Conservation (phyloP, 2,888 invertebrate genomes). For the Plagiodera versicolora region DNA sequence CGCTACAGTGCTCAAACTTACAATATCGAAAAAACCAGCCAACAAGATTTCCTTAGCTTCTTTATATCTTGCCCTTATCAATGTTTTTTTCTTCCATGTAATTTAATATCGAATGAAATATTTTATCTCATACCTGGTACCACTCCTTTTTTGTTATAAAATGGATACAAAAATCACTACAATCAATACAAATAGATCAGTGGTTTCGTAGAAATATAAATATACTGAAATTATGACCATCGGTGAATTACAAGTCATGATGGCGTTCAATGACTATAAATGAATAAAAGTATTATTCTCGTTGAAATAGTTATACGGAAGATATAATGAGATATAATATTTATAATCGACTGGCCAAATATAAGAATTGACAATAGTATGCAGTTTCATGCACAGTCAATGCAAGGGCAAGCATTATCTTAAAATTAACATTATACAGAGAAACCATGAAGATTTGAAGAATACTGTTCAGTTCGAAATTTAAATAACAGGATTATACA, state of each 20-base stretch:
- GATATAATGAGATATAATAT: background rate
- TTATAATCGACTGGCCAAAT: background rate
- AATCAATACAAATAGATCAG: too few species aligned
- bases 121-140: background rate
- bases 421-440: constrained; percentile 25
- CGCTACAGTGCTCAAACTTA: constrained; percentile 48
- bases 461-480: constrained; percentile 8
- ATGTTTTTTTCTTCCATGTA: background rate
- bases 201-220: too few species aligned
- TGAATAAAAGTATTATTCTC: background rate
- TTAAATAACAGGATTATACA: background rate
- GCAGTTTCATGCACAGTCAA: background rate
- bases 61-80: constrained; percentile 9
- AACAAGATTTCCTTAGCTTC: constrained; percentile 5
- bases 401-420: constrained; percentile 25
- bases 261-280: too few species aligned
- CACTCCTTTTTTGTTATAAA: background rate
- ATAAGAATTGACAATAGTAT: background rate
- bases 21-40: constrained; percentile 40
- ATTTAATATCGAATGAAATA: background rate
- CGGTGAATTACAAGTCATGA: too few species aligned
- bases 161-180: too few species aligned
- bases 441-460: constrained; percentile 13
- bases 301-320: too few species aligned
- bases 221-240: too few species aligned